phyloP scores from a whole-genome alignment of 2,888 invertebrate species.

The Yponomeuta sedellus region DNA sequence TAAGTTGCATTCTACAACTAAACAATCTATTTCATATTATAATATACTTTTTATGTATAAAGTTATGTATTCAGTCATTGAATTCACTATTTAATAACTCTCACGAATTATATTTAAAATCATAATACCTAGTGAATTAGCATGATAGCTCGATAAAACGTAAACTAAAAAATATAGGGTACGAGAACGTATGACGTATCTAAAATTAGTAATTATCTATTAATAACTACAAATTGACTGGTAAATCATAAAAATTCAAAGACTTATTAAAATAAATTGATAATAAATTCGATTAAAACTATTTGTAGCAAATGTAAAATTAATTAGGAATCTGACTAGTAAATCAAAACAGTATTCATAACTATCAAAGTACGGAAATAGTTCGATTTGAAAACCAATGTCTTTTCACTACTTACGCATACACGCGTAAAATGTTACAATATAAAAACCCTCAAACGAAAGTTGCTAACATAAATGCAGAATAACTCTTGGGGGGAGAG shows the following conservation, averaged over 20 bases:
- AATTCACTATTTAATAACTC: conserved; percentile 29
- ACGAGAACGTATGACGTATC: not conserved
- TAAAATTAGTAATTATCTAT: not conserved
- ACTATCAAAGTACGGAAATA: not conserved
- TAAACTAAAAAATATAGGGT: conserved; percentile 18
- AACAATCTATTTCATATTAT: too few relatives aligned
- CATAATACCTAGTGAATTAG: too few relatives aligned
- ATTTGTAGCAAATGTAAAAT: conserved; percentile 25
- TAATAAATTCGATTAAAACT: conserved; percentile 8
- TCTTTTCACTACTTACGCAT: not conserved
- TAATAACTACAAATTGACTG: conserved; percentile 9
- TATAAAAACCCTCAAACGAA: not conserved
- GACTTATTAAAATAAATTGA: not conserved
- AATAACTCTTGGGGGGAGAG: too few relatives aligned
- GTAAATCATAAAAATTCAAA: not conserved
- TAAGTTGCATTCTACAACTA: not conserved
- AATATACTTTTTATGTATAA: not conserved
- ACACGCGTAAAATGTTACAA: not conserved
- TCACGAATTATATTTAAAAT: conserved; percentile 25
- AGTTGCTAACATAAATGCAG: not conserved
- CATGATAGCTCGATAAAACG: not conserved
- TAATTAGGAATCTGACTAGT: conserved; percentile 62
- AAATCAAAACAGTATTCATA: conserved; percentile 35
- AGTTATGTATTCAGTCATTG: not conserved
- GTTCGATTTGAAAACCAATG: not conserved